Percentiles rank a stretch among this genome's conserved stretches.
Conservation (phyloP, 2,797 vertebrate species). For the Sebastolobus alascanus region DNA sequence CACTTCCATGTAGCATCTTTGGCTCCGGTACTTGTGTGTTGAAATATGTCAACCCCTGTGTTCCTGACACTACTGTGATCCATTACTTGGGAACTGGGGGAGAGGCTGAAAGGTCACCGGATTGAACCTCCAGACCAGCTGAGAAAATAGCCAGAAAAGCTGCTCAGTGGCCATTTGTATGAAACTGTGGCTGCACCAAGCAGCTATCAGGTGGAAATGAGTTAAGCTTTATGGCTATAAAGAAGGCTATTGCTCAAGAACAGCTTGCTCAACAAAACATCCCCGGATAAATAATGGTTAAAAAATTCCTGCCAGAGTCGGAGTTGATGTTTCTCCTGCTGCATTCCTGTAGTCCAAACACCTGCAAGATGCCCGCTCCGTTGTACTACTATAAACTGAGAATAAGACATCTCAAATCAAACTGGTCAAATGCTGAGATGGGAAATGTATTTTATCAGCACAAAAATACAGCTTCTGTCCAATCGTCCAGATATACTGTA, state of each 20-base stretch:
- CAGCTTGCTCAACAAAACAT: constrained; percentile 52
- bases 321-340: constrained; percentile 33
- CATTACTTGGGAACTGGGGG: constrained; percentile 13
- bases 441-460: constrained; percentile 22
- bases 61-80: background rate
- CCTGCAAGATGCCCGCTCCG: constrained; percentile 13
- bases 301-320: constrained; percentile 26
- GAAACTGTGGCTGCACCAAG: constrained; percentile 15
- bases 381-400: constrained; percentile 8
- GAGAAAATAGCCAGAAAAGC: constrained; percentile 52
- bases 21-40: background rate
- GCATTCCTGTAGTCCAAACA: constrained; percentile 27
- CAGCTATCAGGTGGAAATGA: constrained; percentile 34
- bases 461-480: constrained; percentile 22
- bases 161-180: constrained; percentile 26
- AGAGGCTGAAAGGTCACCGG: constrained; percentile 39
- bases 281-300: constrained; percentile 47
- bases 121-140: constrained; percentile 41
- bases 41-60: constrained; percentile 12
- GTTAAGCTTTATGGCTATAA: constrained; percentile 51
- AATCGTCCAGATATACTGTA: background rate
- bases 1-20: background rate
- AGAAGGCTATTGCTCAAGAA: constrained; percentile 41
- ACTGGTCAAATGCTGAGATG: background rate
- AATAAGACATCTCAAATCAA: constrained; percentile 11